Percentiles rank a stretch among this genome's conserved stretches.
phyloP scores from a whole-genome alignment of 2,797 vertebrate genomes.

The Oryzias sinensis region DNA sequence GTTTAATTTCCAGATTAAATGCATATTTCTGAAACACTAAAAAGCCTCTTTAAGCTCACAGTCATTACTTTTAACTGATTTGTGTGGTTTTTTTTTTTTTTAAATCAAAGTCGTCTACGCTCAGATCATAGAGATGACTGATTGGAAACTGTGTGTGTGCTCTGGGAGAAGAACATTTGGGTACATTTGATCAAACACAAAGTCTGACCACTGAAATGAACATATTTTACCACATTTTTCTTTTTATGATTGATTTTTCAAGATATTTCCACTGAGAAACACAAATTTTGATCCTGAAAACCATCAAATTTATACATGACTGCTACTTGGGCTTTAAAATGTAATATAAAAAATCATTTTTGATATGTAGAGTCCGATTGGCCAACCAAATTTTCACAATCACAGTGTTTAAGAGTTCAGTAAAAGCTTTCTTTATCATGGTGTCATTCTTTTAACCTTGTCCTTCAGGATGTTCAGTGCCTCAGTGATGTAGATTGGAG shows the following conservation, averaged over 20 bases:
- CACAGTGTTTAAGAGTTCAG: not conserved
- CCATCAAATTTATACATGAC: too few relatives aligned
- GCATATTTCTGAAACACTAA: too few relatives aligned
- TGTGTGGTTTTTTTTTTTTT: not conserved
- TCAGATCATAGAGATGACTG: not conserved
- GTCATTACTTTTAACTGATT: not conserved
- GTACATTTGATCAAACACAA: too few relatives aligned
- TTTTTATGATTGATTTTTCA: not conserved
- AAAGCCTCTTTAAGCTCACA: not conserved
- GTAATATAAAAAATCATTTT: too few relatives aligned
- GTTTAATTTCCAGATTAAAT: too few relatives aligned
- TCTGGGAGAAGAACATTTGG: not conserved
- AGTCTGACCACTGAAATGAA: too few relatives aligned
- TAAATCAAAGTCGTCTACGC: constrained; percentile 1
- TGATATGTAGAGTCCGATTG: too few relatives aligned
- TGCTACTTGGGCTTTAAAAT: too few relatives aligned
- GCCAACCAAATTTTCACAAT: not conserved
- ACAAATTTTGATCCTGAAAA: too few relatives aligned
- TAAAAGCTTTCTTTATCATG: not conserved
- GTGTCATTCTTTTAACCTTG: constrained; percentile 9
- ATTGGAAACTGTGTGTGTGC: not conserved
- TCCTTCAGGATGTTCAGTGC: constrained; percentile 25
- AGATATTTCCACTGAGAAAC: not conserved
- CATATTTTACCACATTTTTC: too few relatives aligned
- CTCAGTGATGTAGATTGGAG: not conserved